These are phyloP conservation scores for Microtus obscurus DNA, from an alignment of 2,797 vertebrate species.

Conservation along the genomic window DNA sequence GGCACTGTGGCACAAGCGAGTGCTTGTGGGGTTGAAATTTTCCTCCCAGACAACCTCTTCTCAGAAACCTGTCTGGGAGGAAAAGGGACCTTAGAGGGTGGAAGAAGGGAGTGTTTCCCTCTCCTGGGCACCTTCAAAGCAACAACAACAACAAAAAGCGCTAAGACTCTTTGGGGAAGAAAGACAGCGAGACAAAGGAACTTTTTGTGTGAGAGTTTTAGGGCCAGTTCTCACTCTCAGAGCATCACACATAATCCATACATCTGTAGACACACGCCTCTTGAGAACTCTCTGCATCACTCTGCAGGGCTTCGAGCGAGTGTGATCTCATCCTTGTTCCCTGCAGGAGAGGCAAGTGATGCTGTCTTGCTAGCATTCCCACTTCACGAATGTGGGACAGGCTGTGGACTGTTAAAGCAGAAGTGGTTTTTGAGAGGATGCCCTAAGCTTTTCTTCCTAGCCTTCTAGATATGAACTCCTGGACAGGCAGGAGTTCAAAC, in stretches of 20 bases:
- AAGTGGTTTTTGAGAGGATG: not conserved
- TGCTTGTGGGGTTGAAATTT: constrained; percentile 1
- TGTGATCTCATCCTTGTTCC: not conserved
- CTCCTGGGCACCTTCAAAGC: not conserved
- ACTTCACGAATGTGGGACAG: not conserved
- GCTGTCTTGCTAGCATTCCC: not conserved
- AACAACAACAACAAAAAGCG: not conserved
- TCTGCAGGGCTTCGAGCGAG: not conserved
- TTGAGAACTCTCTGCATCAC: not conserved
- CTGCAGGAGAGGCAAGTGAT: not conserved
- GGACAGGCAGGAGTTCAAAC: not conserved
- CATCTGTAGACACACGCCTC: too few relatives aligned
- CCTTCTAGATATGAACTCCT: not conserved
- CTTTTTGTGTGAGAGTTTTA: not conserved
- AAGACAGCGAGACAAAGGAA: too few relatives aligned
- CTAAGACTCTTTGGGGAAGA: not conserved
- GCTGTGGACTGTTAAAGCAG: constrained; percentile 8
- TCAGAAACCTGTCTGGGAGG: not conserved
- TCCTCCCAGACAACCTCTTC: not conserved
- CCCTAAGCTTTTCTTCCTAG: not conserved
- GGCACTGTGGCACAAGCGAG: not conserved
- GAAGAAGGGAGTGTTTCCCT: not conserved
- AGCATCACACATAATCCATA: not conserved
- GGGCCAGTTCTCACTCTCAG: not conserved
- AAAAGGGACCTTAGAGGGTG: not conserved